Conservation (phyloP, 1,140 invertebrate genomes). For the Sycophila sp. region DNA sequence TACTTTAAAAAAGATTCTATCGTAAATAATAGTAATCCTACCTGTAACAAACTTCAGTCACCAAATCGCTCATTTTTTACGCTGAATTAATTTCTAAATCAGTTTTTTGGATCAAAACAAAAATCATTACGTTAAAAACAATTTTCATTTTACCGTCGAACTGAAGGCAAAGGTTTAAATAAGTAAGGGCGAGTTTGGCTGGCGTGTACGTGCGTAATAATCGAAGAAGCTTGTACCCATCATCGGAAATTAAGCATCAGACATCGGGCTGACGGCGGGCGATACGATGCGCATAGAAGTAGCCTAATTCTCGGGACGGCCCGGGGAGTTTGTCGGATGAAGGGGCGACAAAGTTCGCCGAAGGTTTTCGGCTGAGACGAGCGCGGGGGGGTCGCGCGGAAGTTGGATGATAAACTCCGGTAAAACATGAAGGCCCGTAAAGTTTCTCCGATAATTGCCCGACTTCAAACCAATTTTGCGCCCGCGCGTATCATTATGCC, state of each 20-base stretch:
- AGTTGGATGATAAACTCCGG: slow-evolving; percentile 55
- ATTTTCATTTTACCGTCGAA: no score
- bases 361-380: slow-evolving; percentile 4
- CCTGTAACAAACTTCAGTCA: no score
- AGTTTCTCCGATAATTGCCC: slow-evolving; percentile 57
- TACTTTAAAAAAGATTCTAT: no score
- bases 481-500: slow-evolving; percentile 47
- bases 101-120: no score
- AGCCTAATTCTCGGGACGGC: slow-evolving; percentile 46
- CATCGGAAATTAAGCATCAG: slow-evolving; percentile 43
- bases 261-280: slow-evolving; percentile 23
- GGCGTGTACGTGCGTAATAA: neutral
- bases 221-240: neutral
- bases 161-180: no score
- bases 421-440: slow-evolving; percentile 55
- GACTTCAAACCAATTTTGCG: slow-evolving; percentile 55
- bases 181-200: no score
- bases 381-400: no score
- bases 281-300: slow-evolving; percentile 42
- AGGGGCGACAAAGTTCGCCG: slow-evolving; percentile 23
- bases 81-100: no score
- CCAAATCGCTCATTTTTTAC: no score
- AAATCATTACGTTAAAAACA: no score
- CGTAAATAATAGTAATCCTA: no score
- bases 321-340: slow-evolving; percentile 33